A percentile compares a stretch with the other conserved stretches of the same genome.
Evolutionary conservation across 2,113 vertebrate species (phyloP).

Genomic region (Psittacara wagleri): DNA sequence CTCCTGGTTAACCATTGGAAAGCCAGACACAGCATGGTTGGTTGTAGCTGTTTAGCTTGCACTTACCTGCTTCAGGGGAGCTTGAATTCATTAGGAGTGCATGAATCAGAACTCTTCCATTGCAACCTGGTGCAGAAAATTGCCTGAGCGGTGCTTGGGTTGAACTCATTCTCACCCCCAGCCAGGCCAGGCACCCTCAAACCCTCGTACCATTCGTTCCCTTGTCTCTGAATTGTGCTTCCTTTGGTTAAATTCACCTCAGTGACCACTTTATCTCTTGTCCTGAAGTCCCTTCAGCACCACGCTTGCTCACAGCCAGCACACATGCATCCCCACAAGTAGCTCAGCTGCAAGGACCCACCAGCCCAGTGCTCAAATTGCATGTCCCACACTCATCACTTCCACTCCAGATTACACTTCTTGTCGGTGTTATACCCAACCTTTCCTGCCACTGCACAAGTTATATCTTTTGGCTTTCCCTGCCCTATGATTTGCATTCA

Average conservation of each 20-base stretch:
- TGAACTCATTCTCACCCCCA: accelerated
- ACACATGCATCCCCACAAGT: neutral
- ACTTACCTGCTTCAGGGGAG: neutral
- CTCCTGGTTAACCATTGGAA: neutral
- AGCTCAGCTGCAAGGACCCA: neutral
- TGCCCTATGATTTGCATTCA: neutral
- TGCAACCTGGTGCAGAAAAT: neutral
- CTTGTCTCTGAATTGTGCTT: neutral
- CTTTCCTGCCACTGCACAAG: conserved; percentile 36
- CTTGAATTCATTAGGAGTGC: neutral
- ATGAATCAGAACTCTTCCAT: neutral
- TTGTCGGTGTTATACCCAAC: neutral
- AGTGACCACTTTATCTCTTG: neutral
- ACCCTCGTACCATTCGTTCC: neutral
- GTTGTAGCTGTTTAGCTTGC: neutral
- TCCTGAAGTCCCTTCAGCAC: neutral
- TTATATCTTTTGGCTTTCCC: conserved; percentile 30
- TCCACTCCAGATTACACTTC: neutral
- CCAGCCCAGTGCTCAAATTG: neutral
- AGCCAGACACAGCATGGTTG: accelerated
- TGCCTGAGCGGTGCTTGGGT: accelerated
- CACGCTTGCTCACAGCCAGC: neutral
- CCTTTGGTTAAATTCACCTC: neutral
- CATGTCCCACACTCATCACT: neutral
- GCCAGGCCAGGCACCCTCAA: neutral